Percentiles rank a stretch among this genome's conserved stretches.
phyloP scores from a whole-genome alignment of 2,888 invertebrate genomes.

The Cephus pygmeus region DNA sequence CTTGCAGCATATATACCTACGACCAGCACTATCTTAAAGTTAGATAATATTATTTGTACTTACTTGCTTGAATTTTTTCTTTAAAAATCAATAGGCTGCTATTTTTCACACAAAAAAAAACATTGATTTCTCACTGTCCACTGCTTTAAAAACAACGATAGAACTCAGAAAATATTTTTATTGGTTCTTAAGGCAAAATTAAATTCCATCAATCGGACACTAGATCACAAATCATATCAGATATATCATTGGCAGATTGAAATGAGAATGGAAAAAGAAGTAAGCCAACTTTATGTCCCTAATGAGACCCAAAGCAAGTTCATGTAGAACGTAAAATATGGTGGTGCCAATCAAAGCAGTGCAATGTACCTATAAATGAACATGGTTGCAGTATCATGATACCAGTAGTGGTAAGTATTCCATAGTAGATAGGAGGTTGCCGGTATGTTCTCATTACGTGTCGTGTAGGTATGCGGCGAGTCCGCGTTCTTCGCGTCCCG shows the following conservation, averaged over 20 bases:
- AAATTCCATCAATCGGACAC: not conserved
- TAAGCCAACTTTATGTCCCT: not conserved
- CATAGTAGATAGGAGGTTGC: conserved; percentile 59
- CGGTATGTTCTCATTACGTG: conserved; percentile 66
- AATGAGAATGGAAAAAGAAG: not conserved
- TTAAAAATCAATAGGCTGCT: not conserved
- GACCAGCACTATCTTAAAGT: not conserved
- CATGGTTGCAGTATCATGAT: not conserved
- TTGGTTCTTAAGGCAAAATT: not conserved
- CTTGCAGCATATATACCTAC: not conserved
- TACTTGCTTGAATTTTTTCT: not conserved
- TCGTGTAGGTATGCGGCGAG: conserved; percentile 61
- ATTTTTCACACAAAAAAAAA: not conserved
- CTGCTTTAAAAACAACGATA: not conserved
- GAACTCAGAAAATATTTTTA: not conserved
- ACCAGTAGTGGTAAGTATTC: conserved; percentile 49
- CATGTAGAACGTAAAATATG: not conserved
- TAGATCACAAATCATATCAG: not conserved
- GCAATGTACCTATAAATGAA: not conserved
- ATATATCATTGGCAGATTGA: not conserved
- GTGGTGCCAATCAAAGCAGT: not conserved
- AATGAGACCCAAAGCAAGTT: not conserved
- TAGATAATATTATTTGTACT: not conserved
- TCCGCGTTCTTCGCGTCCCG: conserved; percentile 15
- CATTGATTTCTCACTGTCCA: not conserved